phyloP scores from a whole-genome alignment of 2,797 vertebrate genomes.

The Triplophysa bombifrons region DNA sequence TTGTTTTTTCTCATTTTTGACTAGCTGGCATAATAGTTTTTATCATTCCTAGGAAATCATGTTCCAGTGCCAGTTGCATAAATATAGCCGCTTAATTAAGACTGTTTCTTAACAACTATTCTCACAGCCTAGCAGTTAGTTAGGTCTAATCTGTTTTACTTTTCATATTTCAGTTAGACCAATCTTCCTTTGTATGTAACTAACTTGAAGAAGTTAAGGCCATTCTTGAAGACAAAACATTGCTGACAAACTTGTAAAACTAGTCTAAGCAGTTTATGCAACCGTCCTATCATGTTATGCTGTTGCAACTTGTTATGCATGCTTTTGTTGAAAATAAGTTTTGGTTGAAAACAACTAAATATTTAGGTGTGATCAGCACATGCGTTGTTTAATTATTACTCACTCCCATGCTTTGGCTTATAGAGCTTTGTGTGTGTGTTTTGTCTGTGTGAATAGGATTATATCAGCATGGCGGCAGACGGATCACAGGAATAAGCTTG shows the following conservation, averaged over 20 bases:
- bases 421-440: conserved; percentile 1
- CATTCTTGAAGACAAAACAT: too few species aligned
- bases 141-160: too few species aligned
- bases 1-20: not conserved
- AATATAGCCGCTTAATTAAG: too few species aligned
- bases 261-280: too few species aligned
- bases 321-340: not conserved
- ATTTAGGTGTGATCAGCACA: not conserved
- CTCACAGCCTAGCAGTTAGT: too few species aligned
- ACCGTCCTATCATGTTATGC: not conserved
- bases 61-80: too few species aligned
- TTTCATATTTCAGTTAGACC: too few species aligned
- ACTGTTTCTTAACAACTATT: too few species aligned
- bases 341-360: conserved; percentile 1
- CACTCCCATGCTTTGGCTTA: not conserved
- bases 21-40: not conserved
- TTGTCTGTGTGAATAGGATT: conserved; percentile 17
- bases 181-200: too few species aligned
- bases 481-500: conserved; percentile 55
- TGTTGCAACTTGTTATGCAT: conserved; percentile 13
- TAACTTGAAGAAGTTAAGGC: too few species aligned
- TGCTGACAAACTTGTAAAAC: too few species aligned
- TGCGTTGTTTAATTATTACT: not conserved
- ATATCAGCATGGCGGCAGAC: conserved; percentile 47
- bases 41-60: not conserved